These are phyloP conservation scores for Albula goreensis DNA, from an alignment of 2,113 vertebrate genomes.

Conservation along the genomic window DNA sequence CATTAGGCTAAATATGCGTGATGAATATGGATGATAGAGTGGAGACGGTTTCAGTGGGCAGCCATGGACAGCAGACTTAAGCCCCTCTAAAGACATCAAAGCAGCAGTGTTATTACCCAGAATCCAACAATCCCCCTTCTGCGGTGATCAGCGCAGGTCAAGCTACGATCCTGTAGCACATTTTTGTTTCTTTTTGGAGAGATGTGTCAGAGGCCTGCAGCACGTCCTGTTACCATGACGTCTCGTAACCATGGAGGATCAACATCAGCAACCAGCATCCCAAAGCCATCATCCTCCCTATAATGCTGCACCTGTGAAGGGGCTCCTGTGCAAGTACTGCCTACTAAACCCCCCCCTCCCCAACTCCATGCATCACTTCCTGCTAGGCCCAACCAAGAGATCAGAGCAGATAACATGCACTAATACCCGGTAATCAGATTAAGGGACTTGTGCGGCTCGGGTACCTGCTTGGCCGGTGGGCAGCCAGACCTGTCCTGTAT, in stretches of 20 bases:
- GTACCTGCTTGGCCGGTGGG: background rate
- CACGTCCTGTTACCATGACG: background rate
- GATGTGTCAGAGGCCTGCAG: background rate
- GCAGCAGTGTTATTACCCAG: background rate
- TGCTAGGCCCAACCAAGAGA: conserved; percentile 1
- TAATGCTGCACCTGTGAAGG: background rate
- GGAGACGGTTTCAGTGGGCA: background rate
- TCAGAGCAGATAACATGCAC: conserved; percentile 25
- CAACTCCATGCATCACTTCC: background rate
- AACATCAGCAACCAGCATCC: background rate
- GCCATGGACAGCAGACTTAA: background rate
- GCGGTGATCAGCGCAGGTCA: background rate
- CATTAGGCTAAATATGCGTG: too few species aligned
- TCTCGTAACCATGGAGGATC: background rate
- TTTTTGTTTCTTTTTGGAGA: too few species aligned
- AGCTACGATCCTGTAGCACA: too few species aligned
- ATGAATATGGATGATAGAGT: background rate
- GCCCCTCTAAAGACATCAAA: background rate
- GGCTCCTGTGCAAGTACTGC: background rate
- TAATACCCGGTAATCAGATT: conserved; percentile 32
- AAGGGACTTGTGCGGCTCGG: background rate
- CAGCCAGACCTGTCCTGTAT: background rate
- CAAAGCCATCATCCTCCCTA: background rate
- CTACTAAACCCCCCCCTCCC: background rate
- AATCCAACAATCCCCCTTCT: background rate